phyloP scores from a whole-genome alignment of 1,140 invertebrate genomes.

The Lanistes nyassanus region DNA sequence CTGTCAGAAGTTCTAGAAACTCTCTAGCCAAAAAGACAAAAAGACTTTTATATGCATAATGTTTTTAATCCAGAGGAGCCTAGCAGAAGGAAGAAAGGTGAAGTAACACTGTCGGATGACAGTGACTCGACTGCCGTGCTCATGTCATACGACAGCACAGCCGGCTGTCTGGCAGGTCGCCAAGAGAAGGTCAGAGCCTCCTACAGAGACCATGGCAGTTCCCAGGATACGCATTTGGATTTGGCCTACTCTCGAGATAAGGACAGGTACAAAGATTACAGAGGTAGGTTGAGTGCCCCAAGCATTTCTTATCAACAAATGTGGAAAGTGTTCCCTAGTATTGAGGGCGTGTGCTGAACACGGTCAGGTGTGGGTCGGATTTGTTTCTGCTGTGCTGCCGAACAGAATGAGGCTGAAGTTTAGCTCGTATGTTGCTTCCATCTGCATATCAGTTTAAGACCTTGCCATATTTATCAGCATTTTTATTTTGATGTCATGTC shows the following conservation, averaged over 20 bases:
- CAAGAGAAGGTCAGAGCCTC: conserved; percentile 2
- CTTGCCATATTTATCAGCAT: too few relatives aligned
- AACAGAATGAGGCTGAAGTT: too few relatives aligned
- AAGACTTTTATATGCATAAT: too few relatives aligned
- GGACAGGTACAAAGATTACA: conserved; percentile 6
- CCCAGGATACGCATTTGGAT: conserved; percentile 6
- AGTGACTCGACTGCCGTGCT: conserved; percentile 28
- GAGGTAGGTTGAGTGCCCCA: background rate
- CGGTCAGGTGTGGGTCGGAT: too few relatives aligned
- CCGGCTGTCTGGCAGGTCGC: background rate
- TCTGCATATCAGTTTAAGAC: too few relatives aligned
- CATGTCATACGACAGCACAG: conserved; percentile 8
- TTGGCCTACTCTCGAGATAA: conserved; percentile 6
- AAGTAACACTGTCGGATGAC: conserved; percentile 23
- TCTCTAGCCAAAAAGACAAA: too few relatives aligned
- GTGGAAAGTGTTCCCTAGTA: background rate
- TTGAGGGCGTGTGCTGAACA: too few relatives aligned
- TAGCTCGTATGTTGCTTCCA: too few relatives aligned
- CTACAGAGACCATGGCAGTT: background rate
- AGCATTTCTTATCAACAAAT: too few relatives aligned
- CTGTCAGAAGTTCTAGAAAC: too few relatives aligned
- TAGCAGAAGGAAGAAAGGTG: conserved; percentile 2
- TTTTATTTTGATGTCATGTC: too few relatives aligned
- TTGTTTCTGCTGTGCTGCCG: too few relatives aligned
- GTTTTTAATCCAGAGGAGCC: background rate